Evolutionary conservation across 2,797 vertebrate species (phyloP).

Genomic region (Tragopan temminckii): DNA sequence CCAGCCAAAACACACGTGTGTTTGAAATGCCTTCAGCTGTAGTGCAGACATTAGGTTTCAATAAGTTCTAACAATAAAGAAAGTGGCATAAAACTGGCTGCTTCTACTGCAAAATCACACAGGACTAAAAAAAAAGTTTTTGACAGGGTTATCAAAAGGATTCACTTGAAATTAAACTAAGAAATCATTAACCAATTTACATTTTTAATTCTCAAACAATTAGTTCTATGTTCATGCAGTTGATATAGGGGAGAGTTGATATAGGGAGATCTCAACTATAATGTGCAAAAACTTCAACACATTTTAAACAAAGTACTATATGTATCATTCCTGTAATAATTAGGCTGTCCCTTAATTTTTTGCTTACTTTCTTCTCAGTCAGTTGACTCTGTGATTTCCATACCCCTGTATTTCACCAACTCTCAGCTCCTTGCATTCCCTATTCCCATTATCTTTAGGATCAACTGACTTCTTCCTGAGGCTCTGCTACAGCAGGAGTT

Average conservation of each 20-base stretch:
- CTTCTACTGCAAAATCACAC: neutral
- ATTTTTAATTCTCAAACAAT: slow-evolving; percentile 48
- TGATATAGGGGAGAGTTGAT: neutral
- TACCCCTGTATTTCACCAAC: neutral
- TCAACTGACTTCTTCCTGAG: neutral
- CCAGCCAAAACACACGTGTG: neutral
- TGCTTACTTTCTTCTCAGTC: neutral
- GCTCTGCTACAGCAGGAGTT: neutral
- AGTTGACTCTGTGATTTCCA: neutral
- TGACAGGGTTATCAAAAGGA: slow-evolving; percentile 27
- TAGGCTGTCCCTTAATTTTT: neutral
- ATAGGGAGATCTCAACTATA: slow-evolving; percentile 16
- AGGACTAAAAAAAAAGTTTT: slow-evolving; percentile 15
- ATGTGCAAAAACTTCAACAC: neutral
- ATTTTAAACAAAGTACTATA: slow-evolving; percentile 14
- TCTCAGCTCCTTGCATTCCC: neutral
- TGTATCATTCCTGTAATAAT: neutral
- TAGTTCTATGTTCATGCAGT: neutral
- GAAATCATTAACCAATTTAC: slow-evolving; percentile 32
- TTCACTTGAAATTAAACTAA: slow-evolving; percentile 32
- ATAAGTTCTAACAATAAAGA: neutral
- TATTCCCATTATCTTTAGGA: neutral
- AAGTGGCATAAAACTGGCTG: neutral
- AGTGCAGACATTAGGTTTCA: neutral
- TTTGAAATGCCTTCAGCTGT: slow-evolving; percentile 3